Conservation (phyloP, 2,113 vertebrate genomes). For the Polypterus bichir region DNA sequence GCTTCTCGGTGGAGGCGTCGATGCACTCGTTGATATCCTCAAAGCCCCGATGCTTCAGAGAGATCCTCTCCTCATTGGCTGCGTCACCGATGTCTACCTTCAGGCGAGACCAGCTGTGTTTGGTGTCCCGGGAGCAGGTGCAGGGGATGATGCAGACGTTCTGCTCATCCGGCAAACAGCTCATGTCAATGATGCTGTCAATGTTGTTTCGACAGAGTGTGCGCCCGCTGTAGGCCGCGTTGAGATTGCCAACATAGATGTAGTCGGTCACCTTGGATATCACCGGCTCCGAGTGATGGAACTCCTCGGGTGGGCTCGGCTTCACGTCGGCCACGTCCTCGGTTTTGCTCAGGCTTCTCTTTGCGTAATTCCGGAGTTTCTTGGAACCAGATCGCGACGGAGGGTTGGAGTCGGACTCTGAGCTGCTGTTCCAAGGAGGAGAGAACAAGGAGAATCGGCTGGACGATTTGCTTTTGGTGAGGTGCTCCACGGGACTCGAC, state of each 20-base stretch:
- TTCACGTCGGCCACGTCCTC: conserved; percentile 24
- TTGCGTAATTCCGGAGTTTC: conserved; percentile 42
- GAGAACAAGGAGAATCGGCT: conserved; percentile 54
- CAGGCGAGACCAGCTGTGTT: conserved; percentile 61
- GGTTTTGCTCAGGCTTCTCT: conserved; percentile 22
- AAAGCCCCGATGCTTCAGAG: conserved; percentile 47
- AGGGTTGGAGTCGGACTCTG: conserved; percentile 47
- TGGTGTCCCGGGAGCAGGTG: conserved; percentile 42
- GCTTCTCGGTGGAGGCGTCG: conserved; percentile 46
- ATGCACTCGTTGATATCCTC: conserved; percentile 61
- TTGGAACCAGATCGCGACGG: conserved; percentile 45
- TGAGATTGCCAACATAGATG: conserved; percentile 60
- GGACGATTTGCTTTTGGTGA: conserved; percentile 46
- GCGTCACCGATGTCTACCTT: conserved; percentile 49
- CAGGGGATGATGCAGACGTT: conserved; percentile 47
- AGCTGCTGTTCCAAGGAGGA: conserved; percentile 44
- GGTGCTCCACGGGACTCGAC: conserved; percentile 37
- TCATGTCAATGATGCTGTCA: conserved; percentile 58
- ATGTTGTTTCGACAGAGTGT: conserved; percentile 53
- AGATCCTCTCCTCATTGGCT: conserved; percentile 27
- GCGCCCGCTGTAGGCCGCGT: conserved; percentile 43
- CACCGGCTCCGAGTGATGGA: conserved; percentile 46
- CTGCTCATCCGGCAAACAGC: conserved; percentile 38
- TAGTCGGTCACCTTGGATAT: conserved; percentile 54
- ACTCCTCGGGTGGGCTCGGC: conserved; percentile 29